These are phyloP conservation scores for Monopis laevigella DNA, from an alignment of 2,888 invertebrate genomes.

Conservation along the genomic window DNA sequence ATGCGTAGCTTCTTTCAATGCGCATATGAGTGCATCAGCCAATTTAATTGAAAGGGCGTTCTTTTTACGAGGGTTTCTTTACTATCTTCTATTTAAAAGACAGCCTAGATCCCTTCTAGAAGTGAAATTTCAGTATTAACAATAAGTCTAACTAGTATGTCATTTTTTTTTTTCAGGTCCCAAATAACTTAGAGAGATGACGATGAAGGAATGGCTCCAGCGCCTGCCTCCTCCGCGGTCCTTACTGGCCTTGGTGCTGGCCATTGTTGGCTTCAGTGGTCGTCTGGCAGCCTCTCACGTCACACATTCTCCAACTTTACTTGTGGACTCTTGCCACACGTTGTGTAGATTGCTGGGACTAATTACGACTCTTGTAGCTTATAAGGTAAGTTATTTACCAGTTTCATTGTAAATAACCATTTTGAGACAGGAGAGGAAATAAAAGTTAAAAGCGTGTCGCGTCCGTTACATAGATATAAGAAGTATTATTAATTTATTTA, in stretches of 20 bases:
- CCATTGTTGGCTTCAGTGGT: constrained; percentile 79
- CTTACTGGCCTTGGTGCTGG: constrained; percentile 77
- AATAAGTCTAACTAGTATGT: too few species aligned
- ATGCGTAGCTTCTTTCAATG: too few species aligned
- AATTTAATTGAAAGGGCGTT: too few species aligned
- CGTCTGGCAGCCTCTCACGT: constrained; percentile 88
- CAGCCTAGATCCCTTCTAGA: too few species aligned
- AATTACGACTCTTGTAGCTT: constrained; percentile 51
- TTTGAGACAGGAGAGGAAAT: neutral
- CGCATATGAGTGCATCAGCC: too few species aligned
- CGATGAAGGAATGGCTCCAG: constrained; percentile 80
- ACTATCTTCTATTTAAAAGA: too few species aligned
- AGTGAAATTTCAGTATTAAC: too few species aligned
- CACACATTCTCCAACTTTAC: constrained; percentile 89
- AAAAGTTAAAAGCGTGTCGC: neutral
- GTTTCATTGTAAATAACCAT: neutral
- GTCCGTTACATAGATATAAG: neutral
- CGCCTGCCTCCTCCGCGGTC: constrained; percentile 79
- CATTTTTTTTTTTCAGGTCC: too few species aligned
- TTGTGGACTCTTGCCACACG: constrained; percentile 94
- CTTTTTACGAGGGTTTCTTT: too few species aligned
- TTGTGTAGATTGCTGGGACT: constrained; percentile 92
- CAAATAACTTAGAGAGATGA: too few species aligned
- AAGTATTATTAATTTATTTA: neutral
- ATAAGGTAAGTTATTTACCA: constrained; percentile 33